phyloP scores from a whole-genome alignment of 1,140 invertebrate species.

The Popillia japonica region DNA sequence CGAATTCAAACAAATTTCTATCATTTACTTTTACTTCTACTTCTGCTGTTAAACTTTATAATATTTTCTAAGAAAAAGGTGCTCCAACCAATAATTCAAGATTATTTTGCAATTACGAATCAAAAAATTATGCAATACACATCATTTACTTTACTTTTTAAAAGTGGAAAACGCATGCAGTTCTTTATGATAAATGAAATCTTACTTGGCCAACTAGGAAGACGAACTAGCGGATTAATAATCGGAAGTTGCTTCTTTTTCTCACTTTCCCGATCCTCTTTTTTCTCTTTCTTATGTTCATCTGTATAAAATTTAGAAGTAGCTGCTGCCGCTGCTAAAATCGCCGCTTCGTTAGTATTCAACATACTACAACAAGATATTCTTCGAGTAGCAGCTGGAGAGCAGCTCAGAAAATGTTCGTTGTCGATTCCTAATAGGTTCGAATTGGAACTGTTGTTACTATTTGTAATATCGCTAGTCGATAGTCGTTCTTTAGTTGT shows the following conservation, averaged over 20 bases:
- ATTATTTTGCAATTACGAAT: no score
- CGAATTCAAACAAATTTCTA: no score
- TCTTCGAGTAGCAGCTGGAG: constrained; percentile 77
- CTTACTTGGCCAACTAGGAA: constrained; percentile 89
- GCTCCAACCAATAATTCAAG: no score
- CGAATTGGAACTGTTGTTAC: constrained; percentile 63
- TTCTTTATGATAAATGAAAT: constrained; percentile 43
- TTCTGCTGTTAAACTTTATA: no score
- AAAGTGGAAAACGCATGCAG: neutral
- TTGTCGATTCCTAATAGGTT: constrained; percentile 68
- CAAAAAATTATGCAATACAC: no score
- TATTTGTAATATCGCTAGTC: constrained; percentile 54
- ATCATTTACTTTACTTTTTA: no score
- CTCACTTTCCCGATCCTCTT: constrained; percentile 60
- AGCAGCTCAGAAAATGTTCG: constrained; percentile 69
- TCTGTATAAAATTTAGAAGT: constrained; percentile 59
- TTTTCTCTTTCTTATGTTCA: constrained; percentile 58
- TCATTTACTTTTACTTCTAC: no score
- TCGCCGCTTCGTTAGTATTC: constrained; percentile 69
- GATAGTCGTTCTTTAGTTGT: constrained; percentile 60
- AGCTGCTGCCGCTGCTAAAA: constrained; percentile 66
- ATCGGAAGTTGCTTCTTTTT: constrained; percentile 79
- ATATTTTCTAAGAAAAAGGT: no score
- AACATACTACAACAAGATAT: constrained; percentile 82
- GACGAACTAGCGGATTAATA: constrained; percentile 85